Conservation (phyloP, 2,797 vertebrate genomes). For the Lateolabrax maculatus region DNA sequence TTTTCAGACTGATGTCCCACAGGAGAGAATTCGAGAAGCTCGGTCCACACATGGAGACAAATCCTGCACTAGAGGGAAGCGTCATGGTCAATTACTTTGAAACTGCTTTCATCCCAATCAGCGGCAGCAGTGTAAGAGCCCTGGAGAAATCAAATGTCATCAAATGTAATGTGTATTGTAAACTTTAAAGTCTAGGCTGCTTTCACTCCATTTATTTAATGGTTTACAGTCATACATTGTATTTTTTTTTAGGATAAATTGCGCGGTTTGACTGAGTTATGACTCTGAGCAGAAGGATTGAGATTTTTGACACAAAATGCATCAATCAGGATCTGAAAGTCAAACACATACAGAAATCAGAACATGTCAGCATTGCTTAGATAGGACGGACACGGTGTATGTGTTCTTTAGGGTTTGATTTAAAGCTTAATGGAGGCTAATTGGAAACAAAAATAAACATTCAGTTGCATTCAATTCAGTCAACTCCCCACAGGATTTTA, state of each 20-base stretch:
- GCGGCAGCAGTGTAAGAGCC: background rate
- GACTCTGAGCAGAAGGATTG: background rate
- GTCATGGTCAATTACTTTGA: constrained; percentile 23
- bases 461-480: constrained; percentile 11
- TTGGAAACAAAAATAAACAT: constrained; percentile 38
- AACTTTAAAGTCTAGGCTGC: background rate
- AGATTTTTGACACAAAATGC: background rate
- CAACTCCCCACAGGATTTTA: constrained; percentile 38
- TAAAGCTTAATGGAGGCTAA: constrained; percentile 10
- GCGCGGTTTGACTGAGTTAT: background rate
- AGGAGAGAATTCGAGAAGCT: constrained; percentile 48
- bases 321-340: background rate
- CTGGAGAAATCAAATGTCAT: background rate
- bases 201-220: background rate
- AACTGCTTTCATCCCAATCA: constrained; percentile 41
- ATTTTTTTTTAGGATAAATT: no score
- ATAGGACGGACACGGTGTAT: background rate
- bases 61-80: constrained; percentile 17
- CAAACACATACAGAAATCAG: constrained; percentile 20
- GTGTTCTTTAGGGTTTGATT: background rate
- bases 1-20: constrained; percentile 44
- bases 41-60: constrained; percentile 45
- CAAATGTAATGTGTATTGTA: background rate
- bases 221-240: background rate
- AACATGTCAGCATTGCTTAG: background rate